Evolutionary conservation across 2,113 vertebrate genomes (phyloP), one percentile per base, ranked within the genome.

Genomic region (Raja brachyura): DNA sequence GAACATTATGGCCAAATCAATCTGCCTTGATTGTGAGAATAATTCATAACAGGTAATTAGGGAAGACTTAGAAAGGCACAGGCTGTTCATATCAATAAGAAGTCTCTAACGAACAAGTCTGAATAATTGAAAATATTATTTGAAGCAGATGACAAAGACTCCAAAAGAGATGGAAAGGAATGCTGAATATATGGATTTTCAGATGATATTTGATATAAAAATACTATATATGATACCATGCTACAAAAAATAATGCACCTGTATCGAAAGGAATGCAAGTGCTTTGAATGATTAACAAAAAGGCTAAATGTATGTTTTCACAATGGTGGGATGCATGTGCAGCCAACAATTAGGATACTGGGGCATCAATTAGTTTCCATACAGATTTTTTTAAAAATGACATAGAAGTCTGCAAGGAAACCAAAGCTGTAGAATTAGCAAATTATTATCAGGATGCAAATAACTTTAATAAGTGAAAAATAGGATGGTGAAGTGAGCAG

Each of bases 251-350:
- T 68, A 75, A 73, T n/a, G 28, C 28, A 75, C 28, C 9, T 73
- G 18, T 1, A n/a, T n/a, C 0, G 10, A 31, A 28, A 28, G 28
- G 25, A 75, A 75, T 75, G 28, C 9, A 75, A 28, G 10, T 75
- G 74, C 22, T 7, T 75, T 28, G 8, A n/a, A 10, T n/a, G 74
- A 75, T 75, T 9, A 9, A 28, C 28, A 5, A 31, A 13, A n/a
- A 77, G 76, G 76, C 10, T 78, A 78, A 78, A 78, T 48, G 74
- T 75, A 78, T 78, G 76, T 78, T 78, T 78, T 77, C 5, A 78
- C 76, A 39, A 16, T 13, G n/a, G 3, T 78, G 14, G 13, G 31
- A 78, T 39, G 76, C 33, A 13, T 39, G 76, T 5, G 4, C 33
- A 33, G 76, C 14, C 11, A 33, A 14, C 13, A 18, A 1, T 31